Evolutionary conservation across 2,797 vertebrate genomes (phyloP), one percentile per base, ranked within the genome.

Genomic region (Oreonectes daqikongensis): DNA sequence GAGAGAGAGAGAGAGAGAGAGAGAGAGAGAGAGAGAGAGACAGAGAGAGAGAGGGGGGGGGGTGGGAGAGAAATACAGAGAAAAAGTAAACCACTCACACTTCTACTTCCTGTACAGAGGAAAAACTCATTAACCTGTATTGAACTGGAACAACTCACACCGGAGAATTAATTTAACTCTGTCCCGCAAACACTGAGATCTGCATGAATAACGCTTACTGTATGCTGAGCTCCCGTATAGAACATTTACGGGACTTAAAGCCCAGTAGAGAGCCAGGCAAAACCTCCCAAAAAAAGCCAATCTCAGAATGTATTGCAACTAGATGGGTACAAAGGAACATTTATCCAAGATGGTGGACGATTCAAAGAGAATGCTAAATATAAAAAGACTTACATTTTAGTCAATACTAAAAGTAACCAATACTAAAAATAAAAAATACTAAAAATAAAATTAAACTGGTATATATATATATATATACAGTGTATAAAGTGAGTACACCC

Each of bases 131-230:
- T 50, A 84, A 85, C 82, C 83, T 38, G 9, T 75, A 83, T 87
- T 85, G 86, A 86, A 85, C 87, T 83, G 50, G 59, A 71, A 78
- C 81, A 86, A 84, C 83, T 83, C 24, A 14, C 32, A 44, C 48
- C 50, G 42, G 24, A 30, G 35, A 74, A 55, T 20, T 20, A 65
- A 66, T 30, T 30, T 42, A 74, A 44, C 24, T 74, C 48, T 48
- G 30, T 74, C 64, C 30, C 20, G n/a, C 18, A 35, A 35, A 32
- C 59, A 61, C 57, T 10, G 57, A 32, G 28, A 61, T 61, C 30
- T 61, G 18, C 30, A 61, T 35, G 30, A 61, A 61, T 61, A 20
- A 30, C 8, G n/a, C 8, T 35, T 60, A 59, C 24, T 42, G 40
- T 42, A 14, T 22, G 9, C 17, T 32, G 7, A n/a, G 55, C 55